Conservation (phyloP, 2,797 vertebrate species). For the Squalus acanthias region DNA sequence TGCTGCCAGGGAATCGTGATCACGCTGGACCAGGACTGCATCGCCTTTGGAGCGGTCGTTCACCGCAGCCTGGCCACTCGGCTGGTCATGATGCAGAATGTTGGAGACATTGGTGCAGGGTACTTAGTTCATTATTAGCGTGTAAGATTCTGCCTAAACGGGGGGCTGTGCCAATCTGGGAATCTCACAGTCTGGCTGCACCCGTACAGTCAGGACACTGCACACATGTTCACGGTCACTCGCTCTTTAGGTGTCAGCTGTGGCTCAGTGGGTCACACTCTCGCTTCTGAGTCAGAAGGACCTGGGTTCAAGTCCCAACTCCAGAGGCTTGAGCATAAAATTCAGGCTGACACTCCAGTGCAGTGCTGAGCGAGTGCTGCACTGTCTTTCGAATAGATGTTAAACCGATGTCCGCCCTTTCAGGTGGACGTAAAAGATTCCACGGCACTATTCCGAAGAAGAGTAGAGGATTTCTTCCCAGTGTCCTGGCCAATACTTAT, state of each 20-base stretch:
- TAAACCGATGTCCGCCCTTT: background rate
- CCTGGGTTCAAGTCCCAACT: background rate
- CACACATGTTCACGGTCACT: background rate
- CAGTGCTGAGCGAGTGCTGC: background rate
- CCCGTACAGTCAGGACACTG: background rate
- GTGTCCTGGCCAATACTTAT: background rate
- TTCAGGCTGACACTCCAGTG: background rate
- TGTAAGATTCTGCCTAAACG: background rate
- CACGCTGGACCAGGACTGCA: slow-evolving; percentile 66
- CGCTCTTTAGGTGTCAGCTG: background rate
- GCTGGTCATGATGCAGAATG: slow-evolving; percentile 66
- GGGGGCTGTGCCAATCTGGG: background rate
- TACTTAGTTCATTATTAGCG: slow-evolving; percentile 45
- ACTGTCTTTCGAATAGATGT: background rate
- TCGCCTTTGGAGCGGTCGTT: slow-evolving; percentile 73
- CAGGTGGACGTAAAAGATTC: background rate
- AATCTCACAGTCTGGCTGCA: background rate
- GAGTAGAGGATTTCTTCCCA: background rate
- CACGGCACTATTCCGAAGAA: background rate
- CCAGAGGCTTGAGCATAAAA: background rate
- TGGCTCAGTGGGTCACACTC: background rate
- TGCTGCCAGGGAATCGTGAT: slow-evolving; percentile 73
- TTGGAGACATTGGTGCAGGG: slow-evolving; percentile 70
- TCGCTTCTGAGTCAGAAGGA: background rate
- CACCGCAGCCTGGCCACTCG: slow-evolving; percentile 58